Base-by-base conservation (phyloP, 2,888 invertebrate species). In the Boloria selene region DNA sequence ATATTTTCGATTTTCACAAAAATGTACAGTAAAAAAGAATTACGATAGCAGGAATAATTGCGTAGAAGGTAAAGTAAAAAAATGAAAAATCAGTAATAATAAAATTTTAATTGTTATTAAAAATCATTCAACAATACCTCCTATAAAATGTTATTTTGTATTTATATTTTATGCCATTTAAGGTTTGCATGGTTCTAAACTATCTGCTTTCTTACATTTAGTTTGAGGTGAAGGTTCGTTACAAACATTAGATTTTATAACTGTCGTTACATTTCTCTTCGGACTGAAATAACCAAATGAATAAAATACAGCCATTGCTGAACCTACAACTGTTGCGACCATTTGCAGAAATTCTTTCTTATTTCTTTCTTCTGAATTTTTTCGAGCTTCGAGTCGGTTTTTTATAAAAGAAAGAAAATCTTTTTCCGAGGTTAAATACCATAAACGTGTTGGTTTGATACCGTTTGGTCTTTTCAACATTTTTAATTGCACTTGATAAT, bases 371-470 rank as follows among this genome's bases (percentile, higher is more conserved):
- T 73, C 22, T 0, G 72, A 69, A 17, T 61, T 47, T 45, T 69
- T 64, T 2, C 68, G 17, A 1, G 75, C 70, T 3, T 67, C 67
- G 0, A 72, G 5, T 4, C 77, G 76, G 10, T 81, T 72, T 0
- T 67, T 65, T 1, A 86, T 31, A 13, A 78, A 67, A 0, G 68
- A 74, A 10, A 60, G 55, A 7, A 80, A 76, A 47, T 84, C 77
- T 53, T 82, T 82, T 42, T 2, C 75, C 0, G 84, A 77, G 1
- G 85, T 87, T 2, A 75, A 69, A 44, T 79, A 71, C 86, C 86
- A 89, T 1, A 88, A 77, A 16, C 75, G 84, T 0, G 82, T 79
- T 2, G 89, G 88, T 71, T 88, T 88, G 38, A 84, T 79, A 14
- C 83, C 81, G 26, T 61, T 66, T 13, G 64, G 62, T 65, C 60